These are phyloP conservation scores for Orthosia incerta DNA, from an alignment of 2,888 invertebrate genomes.

Conservation along the genomic window DNA sequence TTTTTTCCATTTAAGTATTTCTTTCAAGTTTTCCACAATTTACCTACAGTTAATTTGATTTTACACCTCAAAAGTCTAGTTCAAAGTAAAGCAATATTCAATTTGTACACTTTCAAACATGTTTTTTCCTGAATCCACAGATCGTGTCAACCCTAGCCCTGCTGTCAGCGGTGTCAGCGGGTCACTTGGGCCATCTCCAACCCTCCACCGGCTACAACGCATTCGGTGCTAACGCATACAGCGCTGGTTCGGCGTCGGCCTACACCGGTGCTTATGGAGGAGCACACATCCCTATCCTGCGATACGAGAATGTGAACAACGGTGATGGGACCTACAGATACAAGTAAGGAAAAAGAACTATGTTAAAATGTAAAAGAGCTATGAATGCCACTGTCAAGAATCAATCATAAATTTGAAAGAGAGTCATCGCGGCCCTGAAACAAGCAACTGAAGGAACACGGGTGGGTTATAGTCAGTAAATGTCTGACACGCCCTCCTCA, in stretches of 20 bases:
- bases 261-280: constrained; percentile 71
- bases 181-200: constrained; percentile 66
- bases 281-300: constrained; percentile 90
- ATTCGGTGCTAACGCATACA: constrained; percentile 67
- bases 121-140: constrained; percentile 60
- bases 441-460: too few relatives aligned
- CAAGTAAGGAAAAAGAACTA: constrained; percentile 80
- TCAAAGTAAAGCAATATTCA: neutral
- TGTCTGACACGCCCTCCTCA: too few relatives aligned
- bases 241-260: constrained; percentile 65
- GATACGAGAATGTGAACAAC: constrained; percentile 91
- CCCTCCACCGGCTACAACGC: constrained; percentile 64
- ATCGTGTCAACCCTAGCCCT: constrained; percentile 70
- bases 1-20: neutral
- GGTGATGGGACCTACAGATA: constrained; percentile 92
- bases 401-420: too few relatives aligned
- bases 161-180: constrained; percentile 71
- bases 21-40: neutral
- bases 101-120: neutral
- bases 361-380: too few relatives aligned
- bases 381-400: neutral
- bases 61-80: neutral
- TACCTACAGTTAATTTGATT: neutral
- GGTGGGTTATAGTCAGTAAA: too few relatives aligned
- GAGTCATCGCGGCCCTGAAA: too few relatives aligned